These are phyloP conservation scores for Motacilla tschutschensis DNA, from an alignment of 2,113 vertebrate species.

Conservation along the genomic window DNA sequence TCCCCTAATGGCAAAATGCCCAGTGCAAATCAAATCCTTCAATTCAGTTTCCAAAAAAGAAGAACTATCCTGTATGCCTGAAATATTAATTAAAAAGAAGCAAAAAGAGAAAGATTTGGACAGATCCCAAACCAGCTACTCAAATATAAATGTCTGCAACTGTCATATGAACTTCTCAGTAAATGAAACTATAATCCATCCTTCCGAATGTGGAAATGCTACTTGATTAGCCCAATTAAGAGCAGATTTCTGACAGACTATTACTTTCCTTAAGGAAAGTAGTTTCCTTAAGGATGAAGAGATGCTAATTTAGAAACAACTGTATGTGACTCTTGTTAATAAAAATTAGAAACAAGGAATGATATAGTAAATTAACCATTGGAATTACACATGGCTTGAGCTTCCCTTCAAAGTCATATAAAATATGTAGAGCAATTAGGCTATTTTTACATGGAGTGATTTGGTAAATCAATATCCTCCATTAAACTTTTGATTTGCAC, in stretches of 20 bases:
- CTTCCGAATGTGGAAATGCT: conserved; percentile 52
- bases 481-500: conserved; percentile 31
- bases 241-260: conserved; percentile 44
- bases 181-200: conserved; percentile 59
- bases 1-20: conserved; percentile 3
- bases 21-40: conserved; percentile 16
- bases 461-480: conserved; percentile 30
- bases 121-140: conserved; percentile 51
- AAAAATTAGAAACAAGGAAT: conserved; percentile 58
- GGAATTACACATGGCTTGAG: conserved; percentile 17
- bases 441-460: conserved; percentile 25
- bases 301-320: conserved; percentile 50
- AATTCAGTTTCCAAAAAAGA: conserved; percentile 10
- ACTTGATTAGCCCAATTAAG: conserved; percentile 62
- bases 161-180: conserved; percentile 13
- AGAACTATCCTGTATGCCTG: neutral
- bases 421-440: conserved; percentile 40
- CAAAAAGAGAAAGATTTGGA: conserved; percentile 33
- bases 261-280: conserved; percentile 38
- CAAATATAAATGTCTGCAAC: conserved; percentile 45
- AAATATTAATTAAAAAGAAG: conserved; percentile 45
- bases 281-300: conserved; percentile 56
- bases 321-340: conserved; percentile 49
- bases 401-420: conserved; percentile 42
- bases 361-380: conserved; percentile 45